These are phyloP conservation scores for Rhea pennata DNA, from an alignment of 2,113 vertebrate species.

Conservation along the genomic window DNA sequence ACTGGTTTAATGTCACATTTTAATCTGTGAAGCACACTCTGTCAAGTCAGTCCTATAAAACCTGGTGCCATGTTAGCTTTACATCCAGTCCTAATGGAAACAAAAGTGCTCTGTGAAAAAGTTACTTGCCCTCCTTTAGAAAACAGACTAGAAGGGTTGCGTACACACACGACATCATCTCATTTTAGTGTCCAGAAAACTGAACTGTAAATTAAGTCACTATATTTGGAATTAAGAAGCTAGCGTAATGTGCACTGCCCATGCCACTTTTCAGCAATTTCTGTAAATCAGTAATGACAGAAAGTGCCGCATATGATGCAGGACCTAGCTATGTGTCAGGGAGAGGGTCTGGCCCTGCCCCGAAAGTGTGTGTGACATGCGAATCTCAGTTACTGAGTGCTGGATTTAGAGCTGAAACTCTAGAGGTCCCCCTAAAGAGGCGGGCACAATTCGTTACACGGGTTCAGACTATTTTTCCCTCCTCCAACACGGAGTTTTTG, in stretches of 20 bases:
- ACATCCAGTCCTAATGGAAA: background rate
- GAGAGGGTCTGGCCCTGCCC: background rate
- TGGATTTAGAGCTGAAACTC: background rate
- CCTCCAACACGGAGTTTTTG: background rate
- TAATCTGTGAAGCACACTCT: background rate
- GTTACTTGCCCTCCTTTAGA: background rate
- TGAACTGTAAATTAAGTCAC: background rate
- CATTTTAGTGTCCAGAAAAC: background rate
- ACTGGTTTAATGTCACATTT: background rate
- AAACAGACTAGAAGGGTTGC: background rate
- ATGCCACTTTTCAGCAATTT: background rate
- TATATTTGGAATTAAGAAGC: background rate
- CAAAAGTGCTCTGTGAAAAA: background rate
- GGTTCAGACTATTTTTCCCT: background rate
- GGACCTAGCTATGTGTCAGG: background rate
- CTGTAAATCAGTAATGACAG: background rate
- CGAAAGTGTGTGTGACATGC: background rate
- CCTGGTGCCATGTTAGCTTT: background rate
- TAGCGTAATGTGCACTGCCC: background rate
- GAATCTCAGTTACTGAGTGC: background rate
- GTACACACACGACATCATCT: background rate
- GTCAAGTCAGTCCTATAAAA: background rate
- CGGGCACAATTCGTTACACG: fast-evolving
- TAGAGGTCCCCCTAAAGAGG: background rate
- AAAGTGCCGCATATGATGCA: fast-evolving